These are phyloP conservation scores for Tetramorium alpestre DNA, from an alignment of 1,140 invertebrate genomes.

Conservation along the genomic window DNA sequence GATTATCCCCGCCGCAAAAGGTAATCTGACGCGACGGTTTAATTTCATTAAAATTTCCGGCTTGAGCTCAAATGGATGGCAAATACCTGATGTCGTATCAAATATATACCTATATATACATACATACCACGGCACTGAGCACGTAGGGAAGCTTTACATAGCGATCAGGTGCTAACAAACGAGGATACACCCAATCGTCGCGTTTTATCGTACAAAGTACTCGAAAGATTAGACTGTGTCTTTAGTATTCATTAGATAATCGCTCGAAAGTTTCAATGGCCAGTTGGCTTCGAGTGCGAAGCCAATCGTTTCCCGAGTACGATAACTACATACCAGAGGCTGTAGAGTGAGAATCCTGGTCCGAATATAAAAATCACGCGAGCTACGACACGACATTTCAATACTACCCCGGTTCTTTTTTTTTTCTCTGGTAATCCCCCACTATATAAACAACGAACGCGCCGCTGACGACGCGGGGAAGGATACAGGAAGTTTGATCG, in stretches of 20 bases:
- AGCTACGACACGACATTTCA: neutral
- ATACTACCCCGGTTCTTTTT: neutral
- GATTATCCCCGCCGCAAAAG: neutral
- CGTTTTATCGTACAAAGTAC: neutral
- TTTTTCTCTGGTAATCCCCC: neutral
- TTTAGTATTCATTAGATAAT: neutral
- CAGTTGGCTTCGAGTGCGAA: neutral
- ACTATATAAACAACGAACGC: conserved; percentile 5
- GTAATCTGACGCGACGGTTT: neutral
- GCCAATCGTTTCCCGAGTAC: neutral
- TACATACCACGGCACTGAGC: neutral
- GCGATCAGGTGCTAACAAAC: neutral
- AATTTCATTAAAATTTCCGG: conserved; percentile 48
- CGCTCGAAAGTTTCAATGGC: neutral
- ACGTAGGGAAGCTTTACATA: neutral
- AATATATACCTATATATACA: no score
- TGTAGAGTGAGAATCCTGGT: neutral
- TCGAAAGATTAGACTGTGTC: neutral
- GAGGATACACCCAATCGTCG: neutral
- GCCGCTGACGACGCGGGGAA: neutral
- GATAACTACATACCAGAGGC: neutral
- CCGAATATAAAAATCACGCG: conserved; percentile 9
- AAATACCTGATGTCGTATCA: conserved; percentile 14
- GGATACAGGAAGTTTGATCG: conserved; percentile 49
- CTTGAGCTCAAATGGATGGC: neutral